These are phyloP conservation scores for Malurus melanocephalus DNA, from an alignment of 2,113 vertebrate species.

Conservation along the genomic window DNA sequence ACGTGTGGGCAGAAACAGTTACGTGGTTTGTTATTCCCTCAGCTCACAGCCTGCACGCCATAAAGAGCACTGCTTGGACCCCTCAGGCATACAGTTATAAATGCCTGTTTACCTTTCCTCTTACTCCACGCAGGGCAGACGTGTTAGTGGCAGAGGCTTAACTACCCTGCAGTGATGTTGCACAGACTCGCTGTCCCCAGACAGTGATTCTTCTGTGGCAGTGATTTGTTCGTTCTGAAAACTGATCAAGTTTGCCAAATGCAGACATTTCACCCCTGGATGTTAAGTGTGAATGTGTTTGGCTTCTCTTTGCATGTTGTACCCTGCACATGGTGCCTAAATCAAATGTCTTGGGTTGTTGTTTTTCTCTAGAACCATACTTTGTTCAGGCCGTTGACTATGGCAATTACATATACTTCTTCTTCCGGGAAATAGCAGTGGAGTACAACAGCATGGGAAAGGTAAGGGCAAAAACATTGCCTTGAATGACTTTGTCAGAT, in stretches of 20 bases:
- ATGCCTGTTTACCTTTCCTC: neutral
- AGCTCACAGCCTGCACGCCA: neutral
- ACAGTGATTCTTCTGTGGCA: neutral
- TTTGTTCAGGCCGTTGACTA: constrained; percentile 96
- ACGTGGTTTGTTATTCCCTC: neutral
- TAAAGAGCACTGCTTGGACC: neutral
- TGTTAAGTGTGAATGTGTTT: neutral
- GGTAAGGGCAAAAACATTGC: constrained; percentile 73
- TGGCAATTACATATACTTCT: constrained; percentile 96
- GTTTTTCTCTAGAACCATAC: constrained; percentile 84
- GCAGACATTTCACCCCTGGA: neutral
- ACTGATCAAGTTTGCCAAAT: neutral
- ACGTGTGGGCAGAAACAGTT: neutral
- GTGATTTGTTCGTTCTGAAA: neutral
- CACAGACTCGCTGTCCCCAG: neutral
- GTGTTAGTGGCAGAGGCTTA: neutral
- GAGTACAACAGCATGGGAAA: constrained; percentile 99
- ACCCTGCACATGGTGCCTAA: neutral
- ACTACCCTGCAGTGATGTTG: neutral
- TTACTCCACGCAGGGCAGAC: accelerated
- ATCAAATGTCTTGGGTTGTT: neutral
- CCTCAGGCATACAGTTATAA: neutral
- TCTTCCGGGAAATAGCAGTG: constrained; percentile 98
- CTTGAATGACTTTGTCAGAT: neutral
- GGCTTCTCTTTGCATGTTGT: neutral